These are phyloP conservation scores for Phoxinus dragarum DNA, from an alignment of 2,797 vertebrate genomes.

Conservation along the genomic window DNA sequence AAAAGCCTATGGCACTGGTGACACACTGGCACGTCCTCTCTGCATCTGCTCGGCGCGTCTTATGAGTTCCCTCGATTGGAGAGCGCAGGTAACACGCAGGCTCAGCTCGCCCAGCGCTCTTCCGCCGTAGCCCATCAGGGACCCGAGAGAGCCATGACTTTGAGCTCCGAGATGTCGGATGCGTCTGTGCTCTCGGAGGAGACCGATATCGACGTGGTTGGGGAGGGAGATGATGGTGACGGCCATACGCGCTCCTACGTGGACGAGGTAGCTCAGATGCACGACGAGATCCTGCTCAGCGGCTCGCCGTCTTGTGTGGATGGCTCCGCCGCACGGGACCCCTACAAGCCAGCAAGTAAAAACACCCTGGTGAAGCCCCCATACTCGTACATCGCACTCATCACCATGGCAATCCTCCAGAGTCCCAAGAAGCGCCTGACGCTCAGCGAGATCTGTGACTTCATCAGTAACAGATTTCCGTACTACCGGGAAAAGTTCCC, in stretches of 20 bases:
- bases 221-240: constrained; percentile 89
- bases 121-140: constrained; percentile 62
- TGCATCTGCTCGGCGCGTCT: constrained; percentile 27
- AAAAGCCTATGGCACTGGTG: constrained; percentile 74
- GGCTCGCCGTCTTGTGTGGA: constrained; percentile 77
- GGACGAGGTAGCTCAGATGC: constrained; percentile 84
- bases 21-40: constrained; percentile 65
- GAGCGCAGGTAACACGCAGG: constrained; percentile 45
- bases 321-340: constrained; percentile 74
- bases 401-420: constrained; percentile 96
- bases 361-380: constrained; percentile 89
- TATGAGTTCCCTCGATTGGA: constrained; percentile 42
- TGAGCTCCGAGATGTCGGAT: constrained; percentile 96
- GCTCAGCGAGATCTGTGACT: constrained; percentile 90
- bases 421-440: constrained; percentile 90
- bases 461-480: constrained; percentile 89
- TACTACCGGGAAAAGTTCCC: constrained; percentile 92
- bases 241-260: constrained; percentile 79
- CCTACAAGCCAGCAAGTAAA: constrained; percentile 81
- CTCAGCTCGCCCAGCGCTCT: constrained; percentile 54
- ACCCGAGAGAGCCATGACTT: constrained; percentile 86
- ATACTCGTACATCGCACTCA: constrained; percentile 95
- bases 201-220: constrained; percentile 95
- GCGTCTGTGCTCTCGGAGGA: constrained; percentile 92
- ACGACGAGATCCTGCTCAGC: constrained; percentile 79